phyloP scores from a whole-genome alignment of 2,113 vertebrate species.

The Alaudala cheleensis region DNA sequence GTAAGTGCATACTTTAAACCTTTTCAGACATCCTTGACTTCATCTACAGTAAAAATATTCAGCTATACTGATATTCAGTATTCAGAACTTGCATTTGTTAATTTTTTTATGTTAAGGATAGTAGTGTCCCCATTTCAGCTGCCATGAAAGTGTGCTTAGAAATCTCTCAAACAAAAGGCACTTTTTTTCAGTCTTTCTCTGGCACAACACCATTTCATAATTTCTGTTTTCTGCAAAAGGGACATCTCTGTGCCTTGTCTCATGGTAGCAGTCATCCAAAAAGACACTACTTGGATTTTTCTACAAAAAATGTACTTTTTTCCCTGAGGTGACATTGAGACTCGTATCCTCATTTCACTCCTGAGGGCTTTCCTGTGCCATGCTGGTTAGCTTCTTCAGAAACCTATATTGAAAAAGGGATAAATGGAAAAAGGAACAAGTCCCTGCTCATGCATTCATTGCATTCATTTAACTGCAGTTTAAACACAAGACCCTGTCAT shows the following conservation, averaged over 20 bases:
- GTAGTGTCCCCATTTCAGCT: neutral
- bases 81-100: neutral
- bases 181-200: neutral
- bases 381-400: neutral
- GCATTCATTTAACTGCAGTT: neutral
- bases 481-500: neutral
- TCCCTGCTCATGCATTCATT: accelerated
- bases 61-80: neutral
- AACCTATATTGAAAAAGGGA: neutral
- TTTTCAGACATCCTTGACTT: neutral
- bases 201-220: neutral
- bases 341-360: neutral
- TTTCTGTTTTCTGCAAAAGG: neutral
- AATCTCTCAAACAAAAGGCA: neutral
- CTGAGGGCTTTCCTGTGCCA: neutral
- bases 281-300: neutral
- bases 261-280: neutral
- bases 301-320: neutral
- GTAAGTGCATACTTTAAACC: neutral
- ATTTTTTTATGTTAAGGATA: neutral
- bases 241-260: neutral
- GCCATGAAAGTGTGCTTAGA: neutral
- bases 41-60: neutral
- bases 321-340: neutral
- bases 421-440: neutral